phyloP scores from a whole-genome alignment of 2,888 invertebrate species.

The Teinopalpus imperialis region DNA sequence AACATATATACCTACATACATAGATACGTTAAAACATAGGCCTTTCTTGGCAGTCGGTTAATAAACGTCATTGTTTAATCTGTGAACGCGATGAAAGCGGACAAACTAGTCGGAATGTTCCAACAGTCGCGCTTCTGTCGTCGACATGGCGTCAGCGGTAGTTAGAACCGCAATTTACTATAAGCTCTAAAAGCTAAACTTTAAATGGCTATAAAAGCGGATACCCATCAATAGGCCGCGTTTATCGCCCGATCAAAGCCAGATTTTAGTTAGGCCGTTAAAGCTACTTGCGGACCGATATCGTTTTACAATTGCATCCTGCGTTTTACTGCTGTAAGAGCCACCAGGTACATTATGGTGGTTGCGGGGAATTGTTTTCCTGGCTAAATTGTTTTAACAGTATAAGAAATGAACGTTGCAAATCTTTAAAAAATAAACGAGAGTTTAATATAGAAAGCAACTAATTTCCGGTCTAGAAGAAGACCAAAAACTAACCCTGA shows the following conservation, averaged over 20 bases:
- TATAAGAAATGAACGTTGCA: too few relatives aligned
- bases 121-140: conserved; percentile 2
- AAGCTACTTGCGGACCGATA: conserved; percentile 19
- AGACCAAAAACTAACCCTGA: too few relatives aligned
- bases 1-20: too few relatives aligned
- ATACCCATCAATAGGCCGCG: conserved; percentile 38
- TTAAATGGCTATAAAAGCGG: conserved; percentile 49
- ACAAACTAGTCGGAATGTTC: background rate
- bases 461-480: too few relatives aligned
- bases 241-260: conserved; percentile 44
- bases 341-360: background rate
- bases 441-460: too few relatives aligned
- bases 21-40: too few relatives aligned
- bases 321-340: conserved; percentile 12
- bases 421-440: too few relatives aligned
- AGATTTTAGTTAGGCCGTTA: conserved; percentile 31
- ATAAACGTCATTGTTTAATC: conserved; percentile 11
- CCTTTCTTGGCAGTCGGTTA: too few relatives aligned
- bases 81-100: conserved; percentile 5
- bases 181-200: conserved; percentile 54
- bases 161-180: conserved; percentile 41
- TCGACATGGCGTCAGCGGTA: conserved; percentile 6
- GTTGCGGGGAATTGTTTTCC: background rate
- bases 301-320: conserved; percentile 23
- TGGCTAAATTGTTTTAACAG: too few relatives aligned